These are phyloP conservation scores for Oophaga pumilio DNA, from an alignment of 2,113 vertebrate genomes.

Conservation along the genomic window DNA sequence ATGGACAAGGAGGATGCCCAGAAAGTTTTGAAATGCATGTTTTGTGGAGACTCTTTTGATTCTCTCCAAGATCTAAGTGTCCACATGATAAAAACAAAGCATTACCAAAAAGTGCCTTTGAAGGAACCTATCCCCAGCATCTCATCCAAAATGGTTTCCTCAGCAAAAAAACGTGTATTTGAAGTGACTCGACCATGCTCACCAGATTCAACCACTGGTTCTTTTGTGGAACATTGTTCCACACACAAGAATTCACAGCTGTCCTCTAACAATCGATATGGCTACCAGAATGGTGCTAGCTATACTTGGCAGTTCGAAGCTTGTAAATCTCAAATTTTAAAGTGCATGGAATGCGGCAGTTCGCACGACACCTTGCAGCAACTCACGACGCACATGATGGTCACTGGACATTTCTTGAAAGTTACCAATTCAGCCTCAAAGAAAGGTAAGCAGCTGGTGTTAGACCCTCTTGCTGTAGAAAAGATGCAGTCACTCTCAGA, in stretches of 20 bases:
- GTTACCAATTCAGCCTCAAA: conserved; percentile 97
- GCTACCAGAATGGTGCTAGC: conserved; percentile 98
- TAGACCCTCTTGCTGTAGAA: conserved; percentile 91
- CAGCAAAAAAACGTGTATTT: conserved; percentile 93
- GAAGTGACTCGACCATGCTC: conserved; percentile 91
- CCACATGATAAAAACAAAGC: conserved; percentile 99
- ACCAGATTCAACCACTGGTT: conserved; percentile 83
- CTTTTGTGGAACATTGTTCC: conserved; percentile 79
- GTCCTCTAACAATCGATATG: conserved; percentile 97
- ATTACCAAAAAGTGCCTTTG: conserved; percentile 99
- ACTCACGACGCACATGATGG: conserved; percentile 99
- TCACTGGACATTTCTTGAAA: conserved; percentile 97
- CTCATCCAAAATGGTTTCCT: conserved; percentile 92
- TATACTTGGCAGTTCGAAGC: conserved; percentile 99
- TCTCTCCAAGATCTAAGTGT: conserved; percentile 97
- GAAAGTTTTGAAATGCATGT: conserved; percentile 99
- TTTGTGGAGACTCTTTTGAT: conserved; percentile 97
- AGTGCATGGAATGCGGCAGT: conserved; percentile 99
- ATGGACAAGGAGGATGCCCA: conserved; percentile 99
- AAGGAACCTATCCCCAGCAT: conserved; percentile 98
- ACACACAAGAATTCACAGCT: conserved; percentile 84
- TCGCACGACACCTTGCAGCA: conserved; percentile 97
- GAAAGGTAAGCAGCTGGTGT: conserved; percentile 94
- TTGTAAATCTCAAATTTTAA: conserved; percentile 96
- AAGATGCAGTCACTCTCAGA: conserved; percentile 91